Conservation (phyloP, 2,797 vertebrate species). For the Salarias fasciatus region DNA sequence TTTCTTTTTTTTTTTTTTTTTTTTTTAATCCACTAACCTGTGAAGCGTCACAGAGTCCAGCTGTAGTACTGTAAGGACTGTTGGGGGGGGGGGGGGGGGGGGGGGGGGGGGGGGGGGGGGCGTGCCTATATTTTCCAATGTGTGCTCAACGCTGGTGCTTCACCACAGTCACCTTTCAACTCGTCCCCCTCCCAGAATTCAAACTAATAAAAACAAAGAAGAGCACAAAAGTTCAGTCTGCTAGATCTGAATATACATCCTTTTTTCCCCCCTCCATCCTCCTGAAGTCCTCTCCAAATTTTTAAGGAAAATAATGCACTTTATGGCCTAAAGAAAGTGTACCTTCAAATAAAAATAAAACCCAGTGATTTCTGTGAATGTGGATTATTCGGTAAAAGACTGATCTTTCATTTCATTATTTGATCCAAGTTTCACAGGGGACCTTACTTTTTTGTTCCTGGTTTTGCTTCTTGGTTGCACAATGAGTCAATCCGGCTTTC, state of each 20-base stretch:
- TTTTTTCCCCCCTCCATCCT: slow-evolving; percentile 27
- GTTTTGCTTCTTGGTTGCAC: slow-evolving; percentile 43
- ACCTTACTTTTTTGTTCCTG: too few species aligned
- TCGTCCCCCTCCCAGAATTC: slow-evolving; percentile 21
- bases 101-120: slow-evolving; percentile 38
- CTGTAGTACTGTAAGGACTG: slow-evolving; percentile 1
- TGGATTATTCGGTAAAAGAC: slow-evolving; percentile 9
- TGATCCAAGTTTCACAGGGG: slow-evolving; percentile 29
- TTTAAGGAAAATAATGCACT: slow-evolving; percentile 75
- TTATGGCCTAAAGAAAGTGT: slow-evolving; percentile 75
- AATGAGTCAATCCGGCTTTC: too few species aligned
- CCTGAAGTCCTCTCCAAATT: slow-evolving; percentile 36
- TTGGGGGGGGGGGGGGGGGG: slow-evolving; percentile 8
- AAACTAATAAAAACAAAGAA: slow-evolving; percentile 36
- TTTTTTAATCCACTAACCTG: slow-evolving; percentile 23
- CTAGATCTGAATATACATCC: slow-evolving; percentile 71
- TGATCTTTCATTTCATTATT: neutral
- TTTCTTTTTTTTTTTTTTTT: neutral
- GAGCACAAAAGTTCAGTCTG: slow-evolving; percentile 62
- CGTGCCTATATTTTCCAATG: slow-evolving; percentile 46
- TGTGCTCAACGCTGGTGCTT: slow-evolving; percentile 42
- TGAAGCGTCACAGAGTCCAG: slow-evolving; percentile 2
- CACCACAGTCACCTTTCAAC: slow-evolving; percentile 11
- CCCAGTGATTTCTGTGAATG: slow-evolving; percentile 32
- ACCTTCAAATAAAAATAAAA: slow-evolving; percentile 73